phyloP scores from a whole-genome alignment of 2,888 invertebrate species.

The Diplazon laetatorius region DNA sequence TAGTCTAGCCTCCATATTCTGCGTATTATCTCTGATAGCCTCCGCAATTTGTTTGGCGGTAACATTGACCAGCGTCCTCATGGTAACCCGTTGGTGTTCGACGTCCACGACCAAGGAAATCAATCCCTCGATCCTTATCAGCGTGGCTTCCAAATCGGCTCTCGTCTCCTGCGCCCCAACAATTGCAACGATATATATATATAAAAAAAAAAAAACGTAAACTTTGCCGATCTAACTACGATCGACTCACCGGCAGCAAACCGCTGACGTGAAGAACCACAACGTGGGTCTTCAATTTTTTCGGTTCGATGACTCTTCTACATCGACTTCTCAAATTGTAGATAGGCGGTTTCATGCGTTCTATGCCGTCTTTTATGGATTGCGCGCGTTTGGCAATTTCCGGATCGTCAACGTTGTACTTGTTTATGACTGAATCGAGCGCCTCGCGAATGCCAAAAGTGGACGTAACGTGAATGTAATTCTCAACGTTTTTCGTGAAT shows the following conservation, averaged over 20 bases:
- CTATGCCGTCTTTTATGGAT: slow-evolving; percentile 78
- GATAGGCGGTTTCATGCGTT: slow-evolving; percentile 81
- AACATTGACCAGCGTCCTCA: slow-evolving; percentile 80
- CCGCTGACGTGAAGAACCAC: slow-evolving; percentile 79
- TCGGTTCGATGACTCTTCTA: slow-evolving; percentile 80
- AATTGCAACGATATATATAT: neutral
- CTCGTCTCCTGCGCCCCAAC: slow-evolving; percentile 76
- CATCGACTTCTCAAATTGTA: slow-evolving; percentile 81
- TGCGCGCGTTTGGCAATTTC: slow-evolving; percentile 78
- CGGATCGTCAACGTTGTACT: slow-evolving; percentile 75
- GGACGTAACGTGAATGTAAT: slow-evolving; percentile 80
- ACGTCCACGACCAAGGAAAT: slow-evolving; percentile 82
- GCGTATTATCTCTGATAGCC: slow-evolving; percentile 79
- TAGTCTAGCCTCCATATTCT: slow-evolving; percentile 80
- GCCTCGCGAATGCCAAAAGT: slow-evolving; percentile 81
- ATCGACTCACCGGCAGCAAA: slow-evolving; percentile 74
- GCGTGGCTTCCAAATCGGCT: slow-evolving; percentile 79
- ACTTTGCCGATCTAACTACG: neutral
- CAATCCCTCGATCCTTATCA: slow-evolving; percentile 81
- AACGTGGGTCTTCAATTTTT: slow-evolving; percentile 80
- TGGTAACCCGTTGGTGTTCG: slow-evolving; percentile 82
- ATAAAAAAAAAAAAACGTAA: too few species aligned
- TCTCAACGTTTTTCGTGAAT: slow-evolving; percentile 80
- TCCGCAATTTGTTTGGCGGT: slow-evolving; percentile 81
- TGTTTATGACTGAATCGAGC: slow-evolving; percentile 78